Evolutionary conservation across 2,888 invertebrate genomes (phyloP).

Genomic region (Marasmarcha lunaedactyla): DNA sequence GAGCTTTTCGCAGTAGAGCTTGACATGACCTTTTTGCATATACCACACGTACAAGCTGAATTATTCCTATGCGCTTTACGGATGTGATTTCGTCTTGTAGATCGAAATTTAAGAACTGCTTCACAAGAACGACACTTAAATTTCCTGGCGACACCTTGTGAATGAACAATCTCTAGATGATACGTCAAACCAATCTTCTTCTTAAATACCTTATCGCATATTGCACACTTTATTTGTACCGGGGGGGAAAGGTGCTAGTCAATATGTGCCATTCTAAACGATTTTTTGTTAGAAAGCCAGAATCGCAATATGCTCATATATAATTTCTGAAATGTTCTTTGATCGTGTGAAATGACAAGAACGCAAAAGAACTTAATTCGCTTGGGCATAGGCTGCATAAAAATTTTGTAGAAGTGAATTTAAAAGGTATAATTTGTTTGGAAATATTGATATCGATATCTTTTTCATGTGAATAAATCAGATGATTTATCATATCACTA

Average conservation of each 20-base stretch:
- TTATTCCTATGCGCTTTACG: background rate
- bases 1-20: background rate
- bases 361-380: background rate
- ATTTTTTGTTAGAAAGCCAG: background rate
- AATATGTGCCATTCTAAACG: background rate
- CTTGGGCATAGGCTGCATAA: background rate
- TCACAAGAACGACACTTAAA: background rate
- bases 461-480: background rate
- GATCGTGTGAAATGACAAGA: background rate
- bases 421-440: background rate
- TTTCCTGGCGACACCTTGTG: too few species aligned
- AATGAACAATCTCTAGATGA: too few species aligned
- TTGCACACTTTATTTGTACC: too few species aligned
- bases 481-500: background rate
- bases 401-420: background rate
- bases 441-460: background rate
- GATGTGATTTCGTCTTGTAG: background rate
- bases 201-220: too few species aligned
- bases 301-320: slow-evolving; percentile 29
- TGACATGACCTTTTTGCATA: background rate
- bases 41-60: background rate
- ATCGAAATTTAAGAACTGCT: background rate
- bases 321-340: slow-evolving; percentile 8
- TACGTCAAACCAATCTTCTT: too few species aligned
- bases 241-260: too few species aligned